Evolutionary conservation across 2,888 invertebrate species (phyloP).

Genomic region (Junonia oenone): DNA sequence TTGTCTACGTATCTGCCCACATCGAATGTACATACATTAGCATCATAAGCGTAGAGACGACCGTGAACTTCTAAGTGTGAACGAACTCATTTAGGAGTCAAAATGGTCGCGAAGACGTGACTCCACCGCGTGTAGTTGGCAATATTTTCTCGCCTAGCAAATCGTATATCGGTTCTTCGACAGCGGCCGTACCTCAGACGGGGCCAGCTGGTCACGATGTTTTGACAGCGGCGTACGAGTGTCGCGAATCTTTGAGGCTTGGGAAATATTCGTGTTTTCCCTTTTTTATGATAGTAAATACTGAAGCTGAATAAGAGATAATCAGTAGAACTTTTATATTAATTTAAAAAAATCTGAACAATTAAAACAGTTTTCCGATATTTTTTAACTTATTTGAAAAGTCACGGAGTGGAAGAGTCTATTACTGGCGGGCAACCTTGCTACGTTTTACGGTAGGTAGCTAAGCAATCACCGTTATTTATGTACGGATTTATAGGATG

Average conservation of each 20-base stretch:
- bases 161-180: constrained; percentile 46
- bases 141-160: constrained; percentile 47
- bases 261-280: too few species aligned
- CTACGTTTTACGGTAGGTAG: too few species aligned
- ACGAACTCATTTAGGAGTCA: constrained; percentile 73
- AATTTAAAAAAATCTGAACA: too few species aligned
- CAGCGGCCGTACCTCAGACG: constrained; percentile 43
- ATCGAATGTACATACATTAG: constrained; percentile 55
- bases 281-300: too few species aligned
- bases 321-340: too few species aligned
- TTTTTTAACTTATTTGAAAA: too few species aligned
- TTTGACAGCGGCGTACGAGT: constrained; percentile 39
- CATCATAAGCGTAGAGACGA: constrained; percentile 45
- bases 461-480: background rate
- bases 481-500: background rate
- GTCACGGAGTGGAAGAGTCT: too few species aligned
- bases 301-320: too few species aligned
- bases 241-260: too few species aligned
- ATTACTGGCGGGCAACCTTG: too few species aligned
- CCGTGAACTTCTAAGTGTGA: constrained; percentile 63
- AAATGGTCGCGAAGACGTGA: constrained; percentile 65
- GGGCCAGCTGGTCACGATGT: constrained; percentile 41
- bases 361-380: too few species aligned
- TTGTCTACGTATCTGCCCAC: constrained; percentile 39
- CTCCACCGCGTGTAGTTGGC: constrained; percentile 40